Conservation (phyloP, 2,888 invertebrate genomes). For the Caenorhabditis plicata region DNA sequence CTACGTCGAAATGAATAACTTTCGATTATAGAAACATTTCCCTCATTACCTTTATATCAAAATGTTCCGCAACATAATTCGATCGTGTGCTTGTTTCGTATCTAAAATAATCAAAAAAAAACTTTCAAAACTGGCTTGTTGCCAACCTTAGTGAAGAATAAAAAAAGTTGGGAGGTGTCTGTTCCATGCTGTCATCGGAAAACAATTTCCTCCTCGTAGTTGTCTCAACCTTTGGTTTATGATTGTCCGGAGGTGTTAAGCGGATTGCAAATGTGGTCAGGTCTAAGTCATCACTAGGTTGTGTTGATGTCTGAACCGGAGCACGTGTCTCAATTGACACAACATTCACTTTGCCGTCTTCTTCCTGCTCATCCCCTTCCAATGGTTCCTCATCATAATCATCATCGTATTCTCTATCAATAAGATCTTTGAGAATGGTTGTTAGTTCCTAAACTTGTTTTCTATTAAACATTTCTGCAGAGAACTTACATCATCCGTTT, state of each 20-base stretch:
- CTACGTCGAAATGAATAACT: too few species aligned
- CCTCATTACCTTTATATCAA: constrained; percentile 21
- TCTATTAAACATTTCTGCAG: constrained; percentile 8
- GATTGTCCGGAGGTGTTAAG: neutral
- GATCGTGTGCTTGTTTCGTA: constrained; percentile 22
- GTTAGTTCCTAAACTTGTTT: too few species aligned
- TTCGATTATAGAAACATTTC: too few species aligned
- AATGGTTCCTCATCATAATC: neutral
- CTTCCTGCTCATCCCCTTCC: neutral
- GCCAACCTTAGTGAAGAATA: constrained; percentile 20
- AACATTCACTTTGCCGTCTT: constrained; percentile 9
- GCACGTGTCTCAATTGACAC: constrained; percentile 23
- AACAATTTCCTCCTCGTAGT: constrained; percentile 18
- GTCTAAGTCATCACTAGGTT: neutral
- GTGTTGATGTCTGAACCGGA: neutral
- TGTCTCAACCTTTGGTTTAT: neutral
- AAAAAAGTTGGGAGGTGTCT: constrained; percentile 41
- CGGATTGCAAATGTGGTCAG: neutral
- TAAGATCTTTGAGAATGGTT: too few species aligned
- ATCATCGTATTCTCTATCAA: constrained; percentile 20
- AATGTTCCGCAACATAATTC: constrained; percentile 24
- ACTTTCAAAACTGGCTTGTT: neutral
- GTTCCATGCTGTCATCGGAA: constrained; percentile 43
- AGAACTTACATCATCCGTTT: too few species aligned
- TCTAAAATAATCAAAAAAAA: neutral